Evolutionary conservation across 2,113 vertebrate species (phyloP), one percentile per base, ranked within the genome.

Genomic region (Anhinga rufa): DNA sequence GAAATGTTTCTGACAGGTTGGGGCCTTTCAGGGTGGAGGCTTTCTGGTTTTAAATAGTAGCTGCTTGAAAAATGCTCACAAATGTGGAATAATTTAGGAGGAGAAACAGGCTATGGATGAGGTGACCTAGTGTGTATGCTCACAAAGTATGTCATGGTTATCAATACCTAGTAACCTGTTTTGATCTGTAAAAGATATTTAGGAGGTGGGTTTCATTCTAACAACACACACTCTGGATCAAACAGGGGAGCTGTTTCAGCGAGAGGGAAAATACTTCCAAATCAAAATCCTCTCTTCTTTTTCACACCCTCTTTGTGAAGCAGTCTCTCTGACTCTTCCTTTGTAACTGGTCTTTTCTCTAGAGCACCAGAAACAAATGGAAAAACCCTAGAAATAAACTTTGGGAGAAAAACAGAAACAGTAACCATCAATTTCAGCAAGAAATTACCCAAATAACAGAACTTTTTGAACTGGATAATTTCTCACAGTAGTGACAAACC

Each of bases 401-500:
- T 77, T 12, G 10, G 48, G 80, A 82, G 79, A 70, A 95, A 92
- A 94, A 32, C 64, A 95, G 69, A 92, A 96, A 94, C 88, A 90
- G 71, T 83, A 97, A 91, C 90, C 83, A 91, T 95, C 86, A 88
- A 92, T 97, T 91, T 96, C 74, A 96, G 79, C 90, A 95, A 96
- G 94, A 96, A 94, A 94, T 97, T 95, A 96, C 58, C 26, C 86
- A 93, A 96, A 95, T 96, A 97, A 97, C 77, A 93, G 68, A 94
- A 96, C 79, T 92, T 96, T 96, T 93, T 95, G 76, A 97, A 93
- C 65, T 78, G 88, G 78, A 80, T 92, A 95, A 96, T 95, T 95
- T 88, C 92, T 95, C 88, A 82, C 91, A 95, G 91, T 89, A 97
- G 93, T 95, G 94, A 96, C 91, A 97, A 97, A 97, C 91, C 95